Base-by-base conservation (phyloP, 2,888 invertebrate genomes). In the Pandemis cinnamomeana region DNA sequence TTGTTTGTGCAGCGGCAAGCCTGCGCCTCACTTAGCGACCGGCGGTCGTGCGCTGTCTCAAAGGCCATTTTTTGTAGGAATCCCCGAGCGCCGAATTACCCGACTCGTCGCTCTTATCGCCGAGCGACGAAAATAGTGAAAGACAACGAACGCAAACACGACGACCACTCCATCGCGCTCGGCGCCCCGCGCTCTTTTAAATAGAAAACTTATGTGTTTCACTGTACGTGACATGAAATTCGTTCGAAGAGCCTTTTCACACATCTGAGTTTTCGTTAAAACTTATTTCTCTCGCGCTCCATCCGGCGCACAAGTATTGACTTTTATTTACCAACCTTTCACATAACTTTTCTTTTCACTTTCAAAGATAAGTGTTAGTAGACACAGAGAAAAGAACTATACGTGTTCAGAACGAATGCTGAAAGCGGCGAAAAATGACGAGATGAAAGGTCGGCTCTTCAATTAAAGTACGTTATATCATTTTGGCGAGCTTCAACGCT, bases 241-340 rank as follows among this genome's bases (percentile, higher is more conserved):
- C 60, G 36, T 69, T 51, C 51, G 60, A 51, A 66, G 67, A 58
- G 58, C 66, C 60, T 73, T 72, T 66, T 41, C 36, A 66, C 58
- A 69, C 60, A 64, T 58, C 46, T 36, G 44, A 70, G 60, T 70
- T 66, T 64, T 20, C 36, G 70, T 66, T 69, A 51, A 73, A 73
- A 44, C 67, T 72, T 73, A 55, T 73, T 53, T 64, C 44, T 73
- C 69, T 70, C 41, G 53, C 51, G 42, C 51, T 73, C 36, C 58
- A 55, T 55, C 67, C 64, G 42, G 20, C 46, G 71, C 64, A 71
- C 48, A 53, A 73, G 70, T 70, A 73, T 70, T 61, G 70, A 70
- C 73, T 70, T 73, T 69, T 73, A 73, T 72, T 69, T 73, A 73
- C 73, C 73, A 70, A 70, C 70, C 70, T 66, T 73, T 66, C 66